A percentile compares a stretch with the other conserved stretches of the same genome.
These are phyloP conservation scores for Turdus rufiventris DNA, from an alignment of 2,113 vertebrate species.

Conservation along the genomic window DNA sequence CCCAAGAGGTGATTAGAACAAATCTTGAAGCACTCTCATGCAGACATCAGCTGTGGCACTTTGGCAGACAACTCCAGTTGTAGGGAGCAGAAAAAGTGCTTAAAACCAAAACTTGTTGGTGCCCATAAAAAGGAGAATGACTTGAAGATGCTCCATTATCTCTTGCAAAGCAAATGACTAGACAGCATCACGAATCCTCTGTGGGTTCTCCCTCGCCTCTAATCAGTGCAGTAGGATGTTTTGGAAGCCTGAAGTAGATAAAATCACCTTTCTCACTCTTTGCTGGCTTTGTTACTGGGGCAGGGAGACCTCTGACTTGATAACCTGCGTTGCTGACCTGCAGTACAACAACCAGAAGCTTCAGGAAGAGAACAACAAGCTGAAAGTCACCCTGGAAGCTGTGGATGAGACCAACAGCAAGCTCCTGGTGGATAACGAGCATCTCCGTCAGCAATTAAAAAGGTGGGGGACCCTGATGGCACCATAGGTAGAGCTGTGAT, in stretches of 20 bases:
- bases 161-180: background rate
- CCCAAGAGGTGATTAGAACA: background rate
- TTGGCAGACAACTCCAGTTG: background rate
- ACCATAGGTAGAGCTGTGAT: background rate
- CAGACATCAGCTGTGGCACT: background rate
- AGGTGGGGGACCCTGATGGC: constrained; percentile 54
- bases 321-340: constrained; percentile 82
- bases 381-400: constrained; percentile 79
- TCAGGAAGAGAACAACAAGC: constrained; percentile 81
- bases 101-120: background rate
- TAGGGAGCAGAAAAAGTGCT: background rate
- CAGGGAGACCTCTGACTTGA: constrained; percentile 87
- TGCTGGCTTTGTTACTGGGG: background rate
- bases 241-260: background rate
- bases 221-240: background rate
- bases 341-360: constrained; percentile 86
- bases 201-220: background rate
- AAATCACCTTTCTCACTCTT: background rate
- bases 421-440: constrained; percentile 78
- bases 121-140: background rate
- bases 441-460: constrained; percentile 73
- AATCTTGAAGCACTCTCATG: background rate
- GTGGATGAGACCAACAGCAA: constrained; percentile 83
- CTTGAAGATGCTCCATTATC: background rate
- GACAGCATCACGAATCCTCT: background rate